Base-by-base conservation (phyloP, 2,113 vertebrate genomes). In the Notiomystis cincta region DNA sequence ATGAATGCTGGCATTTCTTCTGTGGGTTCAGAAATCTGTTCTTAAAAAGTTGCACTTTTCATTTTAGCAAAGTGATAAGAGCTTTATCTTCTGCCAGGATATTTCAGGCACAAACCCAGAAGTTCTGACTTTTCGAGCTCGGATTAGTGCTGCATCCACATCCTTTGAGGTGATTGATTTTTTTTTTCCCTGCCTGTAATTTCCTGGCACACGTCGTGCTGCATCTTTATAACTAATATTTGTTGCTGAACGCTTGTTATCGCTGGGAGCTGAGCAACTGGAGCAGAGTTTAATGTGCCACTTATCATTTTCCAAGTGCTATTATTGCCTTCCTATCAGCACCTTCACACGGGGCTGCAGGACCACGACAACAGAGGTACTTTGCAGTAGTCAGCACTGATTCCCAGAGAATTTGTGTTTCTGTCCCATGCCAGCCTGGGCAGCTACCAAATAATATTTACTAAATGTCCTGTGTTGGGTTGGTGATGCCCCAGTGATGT, bases 201-300 rank as follows among this genome's bases (percentile, higher is more conserved):
- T 95, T 92, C 76, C 76, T 73, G 67, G 76, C 56, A 20, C 51
- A 9, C 5, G 23, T 76, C 76, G 65, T 58, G 54, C 92, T 93
- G 82, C 67, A 83, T 80, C 82, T 93, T 92, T 89, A 44, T 93
- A 94, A 90, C 78, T 77, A 58, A 77, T 90, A 93, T 92, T 95
- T 92, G 71, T 73, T 83, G 86, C 71, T 50, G 90, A 86, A 54
- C 2, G 15, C 60, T 89, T 82, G 80, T 89, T 96, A 89, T 83
- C 35, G 2, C 54, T 21, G 64, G 76, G 33, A 95, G 56, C 79
- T 90, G 77, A 85, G 82, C 86, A 86, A 86, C 60, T 50, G 80
- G 86, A 96, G 71, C 64, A 93, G 79, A 80, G 90, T 90, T 95
- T 95, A 93, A 95, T 90, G 95, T 88, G 71, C 76, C 82, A 93